These are phyloP conservation scores for Lycaon pictus DNA, from an alignment of 2,113 vertebrate genomes.

Conservation along the genomic window DNA sequence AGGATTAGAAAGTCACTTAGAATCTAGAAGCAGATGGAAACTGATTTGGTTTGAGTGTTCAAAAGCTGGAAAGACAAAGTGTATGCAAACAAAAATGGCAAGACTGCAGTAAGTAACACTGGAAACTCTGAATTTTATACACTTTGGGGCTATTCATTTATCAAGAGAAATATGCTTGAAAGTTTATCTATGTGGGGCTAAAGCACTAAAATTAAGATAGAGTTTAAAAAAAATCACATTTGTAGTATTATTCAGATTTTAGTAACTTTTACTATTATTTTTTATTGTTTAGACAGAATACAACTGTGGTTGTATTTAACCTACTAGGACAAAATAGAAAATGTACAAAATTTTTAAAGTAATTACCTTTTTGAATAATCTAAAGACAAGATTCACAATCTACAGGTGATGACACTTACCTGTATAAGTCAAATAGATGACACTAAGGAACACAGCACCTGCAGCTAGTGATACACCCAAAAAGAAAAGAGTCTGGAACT, in stretches of 20 bases:
- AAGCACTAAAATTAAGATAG: conserved; percentile 33
- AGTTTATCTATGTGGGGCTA: background rate
- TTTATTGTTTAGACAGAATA: background rate
- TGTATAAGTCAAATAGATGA: conserved; percentile 98
- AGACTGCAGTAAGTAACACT: background rate
- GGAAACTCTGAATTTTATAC: background rate
- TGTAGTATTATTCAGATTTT: conserved; percentile 29
- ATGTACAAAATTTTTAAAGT: background rate
- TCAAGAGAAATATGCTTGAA: conserved; percentile 31
- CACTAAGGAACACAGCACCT: conserved; percentile 94
- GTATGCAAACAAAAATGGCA: background rate
- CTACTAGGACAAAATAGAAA: background rate
- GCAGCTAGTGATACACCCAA: conserved; percentile 95
- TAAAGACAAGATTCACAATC: conserved; percentile 47
- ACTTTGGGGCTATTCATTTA: background rate
- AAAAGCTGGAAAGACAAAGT: background rate
- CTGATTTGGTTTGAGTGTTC: background rate
- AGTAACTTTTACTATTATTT: conserved; percentile 32
- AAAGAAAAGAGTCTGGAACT: conserved; percentile 97
- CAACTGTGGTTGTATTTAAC: background rate
- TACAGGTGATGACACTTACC: conserved; percentile 86
- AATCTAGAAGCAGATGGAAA: conserved; percentile 30
- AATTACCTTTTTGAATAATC: background rate
- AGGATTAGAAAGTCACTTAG: background rate
- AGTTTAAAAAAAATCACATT: background rate